A percentile compares a stretch with the other conserved stretches of the same genome.
Evolutionary conservation across 2,888 invertebrate genomes (phyloP).

Genomic region (Epirrita christyi): DNA sequence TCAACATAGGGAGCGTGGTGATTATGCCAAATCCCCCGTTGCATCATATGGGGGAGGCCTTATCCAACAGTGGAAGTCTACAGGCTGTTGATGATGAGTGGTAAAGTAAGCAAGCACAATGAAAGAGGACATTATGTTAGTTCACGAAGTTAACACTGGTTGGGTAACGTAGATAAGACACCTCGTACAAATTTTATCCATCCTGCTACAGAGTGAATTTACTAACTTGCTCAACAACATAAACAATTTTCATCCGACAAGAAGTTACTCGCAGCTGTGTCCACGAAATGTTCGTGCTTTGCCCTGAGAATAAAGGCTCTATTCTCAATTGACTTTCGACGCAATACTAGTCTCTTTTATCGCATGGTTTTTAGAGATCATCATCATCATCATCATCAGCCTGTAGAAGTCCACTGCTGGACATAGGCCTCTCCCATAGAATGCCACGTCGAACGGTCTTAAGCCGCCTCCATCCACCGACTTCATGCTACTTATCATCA

Average conservation of each 20-base stretch:
- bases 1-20: too few species aligned
- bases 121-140: not conserved
- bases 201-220: slow-evolving; percentile 1
- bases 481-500: too few species aligned
- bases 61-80: too few species aligned
- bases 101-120: not conserved
- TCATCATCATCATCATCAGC: too few species aligned
- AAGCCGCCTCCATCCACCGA: too few species aligned
- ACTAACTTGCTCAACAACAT: slow-evolving; percentile 2
- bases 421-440: too few species aligned
- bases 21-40: too few species aligned
- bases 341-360: not conserved
- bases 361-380: too few species aligned
- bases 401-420: too few species aligned
- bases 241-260: not conserved
- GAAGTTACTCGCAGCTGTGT: slow-evolving; percentile 12
- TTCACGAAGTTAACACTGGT: not conserved
- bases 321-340: not conserved
- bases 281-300: slow-evolving; percentile 1
- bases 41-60: too few species aligned
- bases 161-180: not conserved
- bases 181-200: not conserved
- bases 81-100: too few species aligned
- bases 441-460: too few species aligned
- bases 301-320: not conserved